Percentiles rank a stretch among this genome's conserved stretches.
These are phyloP conservation scores for Omphaloscelis lunosa DNA, from an alignment of 2,888 invertebrate genomes.

Conservation along the genomic window DNA sequence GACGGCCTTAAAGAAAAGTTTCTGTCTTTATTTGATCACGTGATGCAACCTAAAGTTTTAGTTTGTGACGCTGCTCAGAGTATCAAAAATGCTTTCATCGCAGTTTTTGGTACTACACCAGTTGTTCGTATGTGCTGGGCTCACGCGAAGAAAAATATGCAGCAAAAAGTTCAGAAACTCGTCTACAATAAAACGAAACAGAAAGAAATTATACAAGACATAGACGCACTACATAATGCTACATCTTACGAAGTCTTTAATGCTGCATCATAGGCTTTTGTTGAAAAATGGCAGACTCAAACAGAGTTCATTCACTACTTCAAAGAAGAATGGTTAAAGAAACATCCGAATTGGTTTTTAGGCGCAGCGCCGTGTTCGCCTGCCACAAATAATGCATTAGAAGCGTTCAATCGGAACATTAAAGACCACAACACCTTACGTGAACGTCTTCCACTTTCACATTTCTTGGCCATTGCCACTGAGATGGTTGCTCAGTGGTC, in stretches of 20 bases:
- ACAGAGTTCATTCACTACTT: slow-evolving; percentile 33
- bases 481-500: slow-evolving; percentile 47
- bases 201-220: slow-evolving; percentile 23
- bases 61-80: slow-evolving; percentile 30
- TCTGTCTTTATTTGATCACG: slow-evolving; percentile 30
- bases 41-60: slow-evolving; percentile 49
- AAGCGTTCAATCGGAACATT: slow-evolving; percentile 32
- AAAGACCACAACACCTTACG: slow-evolving; percentile 46
- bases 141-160: slow-evolving; percentile 57
- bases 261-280: slow-evolving; percentile 53
- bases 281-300: slow-evolving; percentile 44
- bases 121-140: slow-evolving; percentile 56
- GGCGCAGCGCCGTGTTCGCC: slow-evolving; percentile 37
- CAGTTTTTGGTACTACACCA: slow-evolving; percentile 45
- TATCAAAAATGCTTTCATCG: slow-evolving; percentile 37
- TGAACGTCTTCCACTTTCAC: slow-evolving; percentile 44
- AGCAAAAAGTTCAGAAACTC: slow-evolving; percentile 25
- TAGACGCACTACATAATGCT: slow-evolving; percentile 22
- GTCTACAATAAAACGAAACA: slow-evolving; percentile 22
- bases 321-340: slow-evolving; percentile 7
- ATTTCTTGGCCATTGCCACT: slow-evolving; percentile 27
- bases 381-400: slow-evolving; percentile 26
- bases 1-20: slow-evolving; percentile 8
- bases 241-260: slow-evolving; percentile 26
- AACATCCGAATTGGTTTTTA: slow-evolving; percentile 42